phyloP scores from a whole-genome alignment of 2,797 vertebrate genomes.

The Graptemys geographica region DNA sequence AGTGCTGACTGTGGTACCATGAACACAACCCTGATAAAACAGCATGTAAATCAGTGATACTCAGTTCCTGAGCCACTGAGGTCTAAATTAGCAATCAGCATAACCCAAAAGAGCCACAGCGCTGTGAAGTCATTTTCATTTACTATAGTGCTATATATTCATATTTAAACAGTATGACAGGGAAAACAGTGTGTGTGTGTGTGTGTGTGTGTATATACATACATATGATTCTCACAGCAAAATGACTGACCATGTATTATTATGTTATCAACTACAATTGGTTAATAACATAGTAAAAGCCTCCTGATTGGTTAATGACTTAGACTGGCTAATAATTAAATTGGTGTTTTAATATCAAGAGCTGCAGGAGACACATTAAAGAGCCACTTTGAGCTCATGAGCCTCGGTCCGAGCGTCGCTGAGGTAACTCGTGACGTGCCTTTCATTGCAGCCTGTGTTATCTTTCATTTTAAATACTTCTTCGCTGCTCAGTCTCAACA shows the following conservation, averaged over 20 bases:
- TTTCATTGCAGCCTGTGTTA: background rate
- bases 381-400: no score
- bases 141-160: background rate
- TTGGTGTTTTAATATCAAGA: background rate
- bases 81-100: background rate
- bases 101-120: background rate
- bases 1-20: background rate
- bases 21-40: background rate
- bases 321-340: background rate
- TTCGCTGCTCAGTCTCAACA: background rate
- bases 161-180: background rate
- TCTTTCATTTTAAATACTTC: background rate
- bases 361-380: background rate
- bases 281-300: no score
- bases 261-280: background rate
- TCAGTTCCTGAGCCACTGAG: background rate
- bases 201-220: no score
- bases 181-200: background rate
- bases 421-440: background rate
- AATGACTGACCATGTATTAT: background rate
- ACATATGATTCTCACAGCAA: background rate
- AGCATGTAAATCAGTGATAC: background rate
- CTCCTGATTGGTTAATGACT: background rate
- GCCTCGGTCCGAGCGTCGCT: no score
- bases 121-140: background rate